Conservation (phyloP, 2,113 vertebrate genomes). For the Carassius auratus region DNA sequence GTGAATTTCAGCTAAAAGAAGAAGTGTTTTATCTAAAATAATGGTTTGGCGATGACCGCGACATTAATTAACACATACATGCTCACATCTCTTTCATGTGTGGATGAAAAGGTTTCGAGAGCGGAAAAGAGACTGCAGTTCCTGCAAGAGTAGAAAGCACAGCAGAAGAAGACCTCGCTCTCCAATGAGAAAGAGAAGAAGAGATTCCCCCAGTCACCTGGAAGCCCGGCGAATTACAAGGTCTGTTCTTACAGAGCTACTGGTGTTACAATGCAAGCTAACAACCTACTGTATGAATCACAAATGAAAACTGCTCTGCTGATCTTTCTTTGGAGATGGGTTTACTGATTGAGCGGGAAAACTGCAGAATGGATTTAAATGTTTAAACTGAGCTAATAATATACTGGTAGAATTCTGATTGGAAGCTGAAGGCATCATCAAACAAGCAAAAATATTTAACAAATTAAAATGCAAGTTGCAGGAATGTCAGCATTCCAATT, state of each 20-base stretch:
- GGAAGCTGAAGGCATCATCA: background rate
- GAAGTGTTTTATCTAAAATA: background rate
- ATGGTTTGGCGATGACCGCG: background rate
- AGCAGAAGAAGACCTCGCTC: conserved; percentile 83
- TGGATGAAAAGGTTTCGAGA: conserved; percentile 70
- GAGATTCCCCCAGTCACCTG: conserved; percentile 96
- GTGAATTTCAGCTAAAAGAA: conserved; percentile 81
- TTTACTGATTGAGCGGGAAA: background rate
- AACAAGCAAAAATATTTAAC: background rate
- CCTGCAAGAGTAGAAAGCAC: conserved; percentile 75
- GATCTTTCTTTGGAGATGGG: background rate
- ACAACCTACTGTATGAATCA: background rate
- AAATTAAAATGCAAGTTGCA: background rate
- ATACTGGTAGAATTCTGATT: background rate
- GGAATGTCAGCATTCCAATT: background rate
- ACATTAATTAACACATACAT: background rate
- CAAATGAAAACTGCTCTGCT: background rate
- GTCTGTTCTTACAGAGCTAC: conserved; percentile 63
- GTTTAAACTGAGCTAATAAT: background rate
- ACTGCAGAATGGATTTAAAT: background rate
- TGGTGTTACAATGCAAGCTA: background rate
- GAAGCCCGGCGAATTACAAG: conserved; percentile 96
- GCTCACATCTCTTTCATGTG: background rate
- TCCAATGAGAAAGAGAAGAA: conserved; percentile 91
- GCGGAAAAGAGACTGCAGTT: conserved; percentile 72